Conservation (phyloP, 2,113 vertebrate species). For the Noctilio leporinus region DNA sequence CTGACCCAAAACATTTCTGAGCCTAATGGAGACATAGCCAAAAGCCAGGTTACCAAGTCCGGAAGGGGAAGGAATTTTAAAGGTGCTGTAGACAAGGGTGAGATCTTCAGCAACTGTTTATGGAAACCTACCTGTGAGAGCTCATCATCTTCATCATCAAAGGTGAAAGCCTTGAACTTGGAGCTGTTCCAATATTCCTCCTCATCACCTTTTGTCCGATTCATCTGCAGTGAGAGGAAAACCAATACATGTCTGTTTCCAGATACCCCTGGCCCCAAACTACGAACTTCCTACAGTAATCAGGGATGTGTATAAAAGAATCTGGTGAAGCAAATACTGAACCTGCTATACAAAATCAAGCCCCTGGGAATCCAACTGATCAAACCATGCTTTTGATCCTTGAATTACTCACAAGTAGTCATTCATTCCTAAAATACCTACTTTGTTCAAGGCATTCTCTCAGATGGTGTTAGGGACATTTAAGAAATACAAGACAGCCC, state of each 20-base stretch:
- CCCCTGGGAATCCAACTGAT: neutral
- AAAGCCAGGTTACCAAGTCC: neutral
- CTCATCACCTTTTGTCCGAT: conserved; percentile 87
- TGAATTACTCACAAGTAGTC: neutral
- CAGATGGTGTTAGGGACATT: neutral
- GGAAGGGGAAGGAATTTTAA: neutral
- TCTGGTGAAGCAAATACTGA: neutral
- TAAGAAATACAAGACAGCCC: neutral
- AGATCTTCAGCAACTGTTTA: neutral
- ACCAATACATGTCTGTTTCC: neutral
- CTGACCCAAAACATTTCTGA: neutral
- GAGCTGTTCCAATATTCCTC: conserved; percentile 97
- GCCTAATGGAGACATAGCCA: neutral
- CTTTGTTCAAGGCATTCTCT: neutral
- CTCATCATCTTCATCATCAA: conserved; percentile 95
- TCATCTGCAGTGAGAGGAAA: conserved; percentile 83
- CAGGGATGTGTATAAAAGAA: neutral
- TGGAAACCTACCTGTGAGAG: conserved; percentile 82
- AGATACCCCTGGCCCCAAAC: neutral
- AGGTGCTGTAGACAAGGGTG: neutral
- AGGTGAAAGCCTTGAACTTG: conserved; percentile 93
- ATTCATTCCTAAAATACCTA: neutral
- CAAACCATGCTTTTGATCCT: neutral
- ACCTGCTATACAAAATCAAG: neutral
- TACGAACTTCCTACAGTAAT: neutral